Evolutionary conservation across 2,113 vertebrate species (phyloP).

Genomic region (Egretta garzetta): DNA sequence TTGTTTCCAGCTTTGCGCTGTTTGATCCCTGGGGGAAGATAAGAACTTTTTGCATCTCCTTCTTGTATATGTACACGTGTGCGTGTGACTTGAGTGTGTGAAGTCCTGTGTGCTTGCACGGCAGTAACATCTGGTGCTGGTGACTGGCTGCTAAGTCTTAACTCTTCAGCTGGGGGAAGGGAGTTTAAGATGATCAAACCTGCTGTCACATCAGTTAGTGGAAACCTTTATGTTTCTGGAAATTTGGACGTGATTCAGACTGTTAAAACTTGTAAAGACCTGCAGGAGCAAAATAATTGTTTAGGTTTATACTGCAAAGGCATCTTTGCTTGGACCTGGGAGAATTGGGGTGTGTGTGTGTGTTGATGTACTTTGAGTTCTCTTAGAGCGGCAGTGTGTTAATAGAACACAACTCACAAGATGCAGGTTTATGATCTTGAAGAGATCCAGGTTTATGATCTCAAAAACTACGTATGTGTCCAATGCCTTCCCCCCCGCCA

Average conservation of each 20-base stretch:
- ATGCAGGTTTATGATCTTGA: not conserved
- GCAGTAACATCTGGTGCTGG: not conserved
- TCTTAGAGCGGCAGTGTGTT: not conserved
- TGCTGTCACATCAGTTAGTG: not conserved
- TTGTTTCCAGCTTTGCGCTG: not conserved
- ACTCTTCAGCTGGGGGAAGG: not conserved
- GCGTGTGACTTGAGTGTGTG: not conserved
- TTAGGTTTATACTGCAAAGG: not conserved
- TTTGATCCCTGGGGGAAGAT: not conserved
- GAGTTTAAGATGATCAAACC: not conserved
- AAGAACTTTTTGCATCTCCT: not conserved
- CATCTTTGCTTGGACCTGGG: not conserved
- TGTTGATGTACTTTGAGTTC: not conserved
- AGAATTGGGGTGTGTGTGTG: not conserved
- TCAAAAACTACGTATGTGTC: not conserved
- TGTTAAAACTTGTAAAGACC: not conserved
- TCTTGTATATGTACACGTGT: accelerated
- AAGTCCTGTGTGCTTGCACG: not conserved
- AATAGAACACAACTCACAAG: not conserved
- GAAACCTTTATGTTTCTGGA: not conserved
- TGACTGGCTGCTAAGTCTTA: not conserved
- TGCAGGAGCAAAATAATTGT: not conserved
- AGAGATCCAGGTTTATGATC: not conserved
- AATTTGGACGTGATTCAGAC: not conserved
- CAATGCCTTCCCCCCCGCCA: not conserved